These are phyloP conservation scores for Syrrhaptes paradoxus DNA, from an alignment of 2,113 vertebrate species.

Conservation along the genomic window DNA sequence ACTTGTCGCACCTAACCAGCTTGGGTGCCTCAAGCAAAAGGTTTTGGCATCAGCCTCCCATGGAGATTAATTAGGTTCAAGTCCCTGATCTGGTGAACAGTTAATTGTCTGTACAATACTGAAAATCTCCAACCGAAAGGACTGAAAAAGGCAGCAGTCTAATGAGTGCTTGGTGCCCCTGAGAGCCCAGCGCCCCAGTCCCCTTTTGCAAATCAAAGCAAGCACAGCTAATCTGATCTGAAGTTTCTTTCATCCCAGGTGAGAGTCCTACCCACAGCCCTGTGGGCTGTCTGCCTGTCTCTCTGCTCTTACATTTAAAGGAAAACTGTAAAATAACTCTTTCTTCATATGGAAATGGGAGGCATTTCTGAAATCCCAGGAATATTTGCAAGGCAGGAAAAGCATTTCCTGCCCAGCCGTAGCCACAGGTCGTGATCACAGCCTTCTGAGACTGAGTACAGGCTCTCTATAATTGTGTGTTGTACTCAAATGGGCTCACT, in stretches of 20 bases:
- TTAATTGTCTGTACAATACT: slow-evolving; percentile 5
- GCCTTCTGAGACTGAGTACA: neutral
- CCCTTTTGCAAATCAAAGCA: slow-evolving; percentile 35
- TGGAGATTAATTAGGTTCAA: neutral
- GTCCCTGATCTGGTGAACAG: neutral
- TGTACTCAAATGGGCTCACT: neutral
- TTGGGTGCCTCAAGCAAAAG: neutral
- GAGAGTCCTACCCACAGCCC: neutral
- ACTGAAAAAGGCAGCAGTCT: neutral
- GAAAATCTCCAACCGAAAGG: neutral
- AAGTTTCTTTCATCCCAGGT: slow-evolving; percentile 28
- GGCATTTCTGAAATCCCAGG: slow-evolving; percentile 36
- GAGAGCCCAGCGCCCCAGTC: neutral
- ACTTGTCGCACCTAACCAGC: neutral
- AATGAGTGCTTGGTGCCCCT: neutral
- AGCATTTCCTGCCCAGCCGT: neutral
- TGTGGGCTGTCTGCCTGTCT: slow-evolving; percentile 29
- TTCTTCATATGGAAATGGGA: slow-evolving; percentile 39
- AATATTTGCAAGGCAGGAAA: slow-evolving; percentile 24
- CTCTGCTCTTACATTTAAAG: neutral
- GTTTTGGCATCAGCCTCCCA: neutral
- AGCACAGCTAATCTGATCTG: slow-evolving; percentile 10
- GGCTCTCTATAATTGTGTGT: neutral
- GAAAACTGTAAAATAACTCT: slow-evolving; percentile 13
- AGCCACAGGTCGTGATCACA: neutral